Conservation (phyloP, 2,797 vertebrate species). For the Centroberyx gerrardi region DNA sequence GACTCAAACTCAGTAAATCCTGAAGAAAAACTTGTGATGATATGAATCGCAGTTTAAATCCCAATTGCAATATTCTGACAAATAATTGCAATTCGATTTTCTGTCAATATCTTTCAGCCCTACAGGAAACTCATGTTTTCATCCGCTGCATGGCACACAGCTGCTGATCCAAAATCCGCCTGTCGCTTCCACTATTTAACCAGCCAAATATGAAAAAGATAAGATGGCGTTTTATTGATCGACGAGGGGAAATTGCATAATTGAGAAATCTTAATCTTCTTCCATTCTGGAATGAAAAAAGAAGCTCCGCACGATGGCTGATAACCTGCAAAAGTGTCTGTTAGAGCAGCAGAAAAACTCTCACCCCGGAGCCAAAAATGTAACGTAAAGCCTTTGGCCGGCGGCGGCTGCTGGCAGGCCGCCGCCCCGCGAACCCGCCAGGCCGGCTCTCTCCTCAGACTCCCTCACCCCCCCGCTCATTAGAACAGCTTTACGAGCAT, state of each 20-base stretch:
- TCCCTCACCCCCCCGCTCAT: background rate
- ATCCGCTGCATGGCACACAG: background rate
- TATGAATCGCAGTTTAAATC: no score
- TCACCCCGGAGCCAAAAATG: background rate
- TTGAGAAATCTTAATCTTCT: background rate
- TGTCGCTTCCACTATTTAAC: background rate
- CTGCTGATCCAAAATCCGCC: background rate
- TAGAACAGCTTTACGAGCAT: background rate
- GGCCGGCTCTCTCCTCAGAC: constrained; percentile 11
- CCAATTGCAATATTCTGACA: no score
- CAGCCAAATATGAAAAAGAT: background rate
- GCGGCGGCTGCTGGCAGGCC: background rate
- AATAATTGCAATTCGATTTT: no score
- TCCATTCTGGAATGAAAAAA: background rate
- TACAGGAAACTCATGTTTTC: no score
- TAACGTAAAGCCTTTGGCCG: background rate
- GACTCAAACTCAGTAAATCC: no score
- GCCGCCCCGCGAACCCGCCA: background rate
- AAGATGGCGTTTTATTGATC: background rate
- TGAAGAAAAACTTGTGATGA: no score
- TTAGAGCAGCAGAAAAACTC: background rate
- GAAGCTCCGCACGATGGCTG: no score
- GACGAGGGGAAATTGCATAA: background rate
- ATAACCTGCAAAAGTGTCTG: background rate
- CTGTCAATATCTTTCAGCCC: no score